These are phyloP conservation scores for Hedya salicella DNA, from an alignment of 2,888 invertebrate genomes.

Conservation along the genomic window DNA sequence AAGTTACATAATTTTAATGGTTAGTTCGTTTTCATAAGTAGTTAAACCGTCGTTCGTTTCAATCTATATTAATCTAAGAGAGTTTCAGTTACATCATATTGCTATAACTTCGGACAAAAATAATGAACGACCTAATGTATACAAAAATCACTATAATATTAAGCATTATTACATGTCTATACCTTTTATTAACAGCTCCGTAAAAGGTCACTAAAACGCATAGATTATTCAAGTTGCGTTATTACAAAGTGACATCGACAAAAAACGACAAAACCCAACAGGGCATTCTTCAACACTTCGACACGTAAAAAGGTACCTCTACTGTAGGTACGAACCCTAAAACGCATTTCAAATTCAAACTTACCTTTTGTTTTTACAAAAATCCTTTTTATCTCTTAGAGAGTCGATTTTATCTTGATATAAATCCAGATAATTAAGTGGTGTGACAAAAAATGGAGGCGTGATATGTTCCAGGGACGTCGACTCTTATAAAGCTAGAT, in stretches of 20 bases:
- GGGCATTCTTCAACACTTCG: slow-evolving; percentile 20
- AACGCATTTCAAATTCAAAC: slow-evolving; percentile 51
- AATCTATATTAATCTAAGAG: too few species aligned
- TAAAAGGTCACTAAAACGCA: not conserved
- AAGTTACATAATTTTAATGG: too few species aligned
- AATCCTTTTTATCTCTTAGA: slow-evolving; percentile 56
- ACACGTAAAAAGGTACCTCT: slow-evolving; percentile 24
- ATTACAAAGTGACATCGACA: slow-evolving; percentile 5
- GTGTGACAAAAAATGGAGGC: slow-evolving; percentile 83
- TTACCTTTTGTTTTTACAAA: slow-evolving; percentile 52
- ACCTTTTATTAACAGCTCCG: not conserved
- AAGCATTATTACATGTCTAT: too few species aligned
- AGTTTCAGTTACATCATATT: too few species aligned
- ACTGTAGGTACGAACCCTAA: slow-evolving; percentile 46
- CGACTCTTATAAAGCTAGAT: slow-evolving; percentile 83
- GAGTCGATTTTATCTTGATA: slow-evolving; percentile 77
- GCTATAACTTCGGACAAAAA: too few species aligned
- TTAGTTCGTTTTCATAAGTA: too few species aligned
- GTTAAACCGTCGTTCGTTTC: too few species aligned
- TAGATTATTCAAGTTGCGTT: slow-evolving; percentile 16
- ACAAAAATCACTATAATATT: too few species aligned
- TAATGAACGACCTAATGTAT: too few species aligned
- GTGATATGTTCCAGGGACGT: slow-evolving; percentile 81
- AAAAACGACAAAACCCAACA: slow-evolving; percentile 23
- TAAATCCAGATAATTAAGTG: slow-evolving; percentile 84